Conservation (phyloP, 1,140 invertebrate genomes). For the honey bee (Apis mellifera) region DNA sequence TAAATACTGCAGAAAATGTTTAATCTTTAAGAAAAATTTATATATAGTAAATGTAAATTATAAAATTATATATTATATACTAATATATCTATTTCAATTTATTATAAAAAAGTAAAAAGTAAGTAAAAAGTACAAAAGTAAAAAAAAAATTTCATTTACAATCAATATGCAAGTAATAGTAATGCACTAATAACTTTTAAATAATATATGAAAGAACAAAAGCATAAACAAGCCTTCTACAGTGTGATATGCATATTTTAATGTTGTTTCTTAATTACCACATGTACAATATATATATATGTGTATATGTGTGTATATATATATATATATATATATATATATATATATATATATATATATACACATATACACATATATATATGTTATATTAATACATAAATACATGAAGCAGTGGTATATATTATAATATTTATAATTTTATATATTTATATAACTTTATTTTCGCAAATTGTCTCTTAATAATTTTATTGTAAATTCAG, state of each 20-base stretch:
- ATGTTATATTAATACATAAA: conserved; percentile 35
- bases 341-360: conserved; percentile 8
- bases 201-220: conserved; percentile 57
- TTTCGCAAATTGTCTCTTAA: conserved; percentile 41
- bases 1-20: neutral
- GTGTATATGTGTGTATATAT: neutral
- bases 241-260: conserved; percentile 37
- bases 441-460: conserved; percentile 43
- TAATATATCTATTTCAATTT: neutral
- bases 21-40: neutral
- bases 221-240: conserved; percentile 62
- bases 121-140: conserved; percentile 56
- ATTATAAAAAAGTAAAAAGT: conserved; percentile 48
- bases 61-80: conserved; percentile 1
- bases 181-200: conserved; percentile 22
- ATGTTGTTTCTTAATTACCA: conserved; percentile 18
- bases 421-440: conserved; percentile 42
- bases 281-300: conserved; percentile 23
- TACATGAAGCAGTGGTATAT: conserved; percentile 44
- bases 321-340: neutral
- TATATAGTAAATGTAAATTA: conserved; percentile 15
- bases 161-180: conserved; percentile 32
- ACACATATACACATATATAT: neutral
- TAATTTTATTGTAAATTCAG: conserved; percentile 50
- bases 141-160: conserved; percentile 34